Evolutionary conservation across 2,797 vertebrate genomes (phyloP).

Genomic region (Knipowitschia caucasica): DNA sequence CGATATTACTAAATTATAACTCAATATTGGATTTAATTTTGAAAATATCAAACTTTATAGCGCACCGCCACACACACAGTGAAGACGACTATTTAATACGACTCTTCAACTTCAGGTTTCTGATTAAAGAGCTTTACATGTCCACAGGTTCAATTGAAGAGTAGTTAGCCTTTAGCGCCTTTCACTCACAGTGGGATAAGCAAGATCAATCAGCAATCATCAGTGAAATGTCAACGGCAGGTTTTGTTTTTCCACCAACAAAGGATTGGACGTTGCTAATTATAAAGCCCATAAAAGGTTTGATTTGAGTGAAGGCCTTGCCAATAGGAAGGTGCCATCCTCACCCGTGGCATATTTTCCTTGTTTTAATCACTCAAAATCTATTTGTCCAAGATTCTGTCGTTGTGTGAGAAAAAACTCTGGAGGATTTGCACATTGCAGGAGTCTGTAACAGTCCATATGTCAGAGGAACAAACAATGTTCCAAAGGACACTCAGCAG

Average conservation of each 20-base stretch:
- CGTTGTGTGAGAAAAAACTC: slow-evolving; percentile 48
- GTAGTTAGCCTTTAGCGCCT: slow-evolving; percentile 54
- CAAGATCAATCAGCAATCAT: slow-evolving; percentile 69
- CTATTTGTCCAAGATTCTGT: slow-evolving; percentile 42
- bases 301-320: slow-evolving; percentile 48
- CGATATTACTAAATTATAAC: too few species aligned
- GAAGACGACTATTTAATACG: slow-evolving; percentile 32
- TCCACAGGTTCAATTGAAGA: slow-evolving; percentile 51
- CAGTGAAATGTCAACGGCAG: slow-evolving; percentile 71
- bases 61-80: too few species aligned
- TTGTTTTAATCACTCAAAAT: slow-evolving; percentile 53
- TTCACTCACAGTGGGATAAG: slow-evolving; percentile 49
- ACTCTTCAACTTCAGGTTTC: slow-evolving; percentile 20
- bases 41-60: too few species aligned
- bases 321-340: slow-evolving; percentile 58
- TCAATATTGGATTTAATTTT: too few species aligned
- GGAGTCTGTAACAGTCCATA: slow-evolving; percentile 46
- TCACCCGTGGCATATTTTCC: slow-evolving; percentile 44
- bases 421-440: slow-evolving; percentile 36
- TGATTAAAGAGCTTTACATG: slow-evolving; percentile 34
- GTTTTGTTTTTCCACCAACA: slow-evolving; percentile 55
- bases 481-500: slow-evolving; percentile 39
- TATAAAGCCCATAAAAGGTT: slow-evolving; percentile 68
- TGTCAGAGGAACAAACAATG: slow-evolving; percentile 47
- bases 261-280: slow-evolving; percentile 67